Evolutionary conservation across 1,140 invertebrate genomes (phyloP).

Genomic region (Lordiphosa mommai): DNA sequence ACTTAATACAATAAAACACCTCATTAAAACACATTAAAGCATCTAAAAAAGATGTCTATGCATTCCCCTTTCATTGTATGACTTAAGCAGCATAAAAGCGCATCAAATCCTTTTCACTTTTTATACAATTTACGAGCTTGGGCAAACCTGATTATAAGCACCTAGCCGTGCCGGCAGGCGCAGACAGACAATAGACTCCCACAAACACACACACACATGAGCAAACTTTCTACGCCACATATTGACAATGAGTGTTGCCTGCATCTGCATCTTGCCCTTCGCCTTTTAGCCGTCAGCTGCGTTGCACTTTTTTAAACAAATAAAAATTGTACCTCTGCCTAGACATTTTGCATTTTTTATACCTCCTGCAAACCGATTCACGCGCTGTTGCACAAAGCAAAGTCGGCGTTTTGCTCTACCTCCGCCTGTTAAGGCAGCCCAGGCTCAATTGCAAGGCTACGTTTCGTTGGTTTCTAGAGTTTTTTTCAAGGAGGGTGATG

Average conservation of each 20-base stretch:
- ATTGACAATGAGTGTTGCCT: slow-evolving; percentile 55
- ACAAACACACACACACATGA: slow-evolving; percentile 5
- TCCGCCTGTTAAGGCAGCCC: background rate
- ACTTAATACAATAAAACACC: background rate
- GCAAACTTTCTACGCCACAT: slow-evolving; percentile 25
- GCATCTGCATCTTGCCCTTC: slow-evolving; percentile 33
- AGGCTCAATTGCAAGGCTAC: slow-evolving; percentile 51
- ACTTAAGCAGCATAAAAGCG: slow-evolving; percentile 10
- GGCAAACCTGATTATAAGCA: slow-evolving; percentile 42
- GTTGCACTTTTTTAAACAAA: slow-evolving; percentile 74
- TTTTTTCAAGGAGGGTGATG: slow-evolving; percentile 3
- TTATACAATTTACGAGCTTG: slow-evolving; percentile 32
- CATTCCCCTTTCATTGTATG: background rate
- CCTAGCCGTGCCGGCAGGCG: slow-evolving; percentile 29
- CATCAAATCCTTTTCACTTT: slow-evolving; percentile 50
- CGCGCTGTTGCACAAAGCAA: slow-evolving; percentile 71
- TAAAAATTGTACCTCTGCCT: slow-evolving; percentile 49
- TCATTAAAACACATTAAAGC: background rate
- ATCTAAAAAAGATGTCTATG: background rate
- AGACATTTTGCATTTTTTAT: slow-evolving; percentile 61
- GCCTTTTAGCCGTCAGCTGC: slow-evolving; percentile 39
- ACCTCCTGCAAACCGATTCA: slow-evolving; percentile 47
- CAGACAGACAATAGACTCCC: slow-evolving; percentile 57
- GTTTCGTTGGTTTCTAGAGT: slow-evolving; percentile 39
- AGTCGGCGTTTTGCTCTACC: slow-evolving; percentile 55